phyloP scores from a whole-genome alignment of 2,797 vertebrate genomes.

The Morelia viridis region DNA sequence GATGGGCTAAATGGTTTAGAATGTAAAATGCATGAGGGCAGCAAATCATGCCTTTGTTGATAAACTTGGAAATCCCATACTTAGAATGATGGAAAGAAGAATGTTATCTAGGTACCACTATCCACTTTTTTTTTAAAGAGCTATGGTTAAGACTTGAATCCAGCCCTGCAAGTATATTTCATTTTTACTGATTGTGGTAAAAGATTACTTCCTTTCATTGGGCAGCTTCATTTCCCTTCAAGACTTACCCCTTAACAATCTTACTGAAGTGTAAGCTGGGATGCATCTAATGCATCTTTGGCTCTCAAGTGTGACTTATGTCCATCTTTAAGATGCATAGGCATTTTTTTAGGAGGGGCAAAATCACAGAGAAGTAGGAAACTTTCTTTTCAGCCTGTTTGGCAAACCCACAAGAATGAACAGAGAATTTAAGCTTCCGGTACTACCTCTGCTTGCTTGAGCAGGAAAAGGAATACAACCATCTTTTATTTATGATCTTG shows the following conservation, averaged over 20 bases:
- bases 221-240: background rate
- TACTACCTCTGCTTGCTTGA: background rate
- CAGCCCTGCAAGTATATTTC: background rate
- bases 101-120: background rate
- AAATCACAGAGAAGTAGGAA: background rate
- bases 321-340: background rate
- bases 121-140: background rate
- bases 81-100: background rate
- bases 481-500: background rate
- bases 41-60: background rate
- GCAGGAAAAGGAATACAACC: background rate
- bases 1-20: background rate
- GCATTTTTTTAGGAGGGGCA: background rate
- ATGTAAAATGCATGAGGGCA: background rate
- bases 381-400: background rate
- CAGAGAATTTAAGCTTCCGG: background rate
- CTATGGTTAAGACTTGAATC: background rate
- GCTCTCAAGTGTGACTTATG: background rate
- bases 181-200: background rate
- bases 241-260: too few relatives aligned
- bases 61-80: background rate
- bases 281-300: background rate
- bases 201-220: background rate
- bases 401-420: background rate
- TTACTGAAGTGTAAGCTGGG: background rate